Conservation (phyloP, 2,113 vertebrate species). For the Cacatua alba region DNA sequence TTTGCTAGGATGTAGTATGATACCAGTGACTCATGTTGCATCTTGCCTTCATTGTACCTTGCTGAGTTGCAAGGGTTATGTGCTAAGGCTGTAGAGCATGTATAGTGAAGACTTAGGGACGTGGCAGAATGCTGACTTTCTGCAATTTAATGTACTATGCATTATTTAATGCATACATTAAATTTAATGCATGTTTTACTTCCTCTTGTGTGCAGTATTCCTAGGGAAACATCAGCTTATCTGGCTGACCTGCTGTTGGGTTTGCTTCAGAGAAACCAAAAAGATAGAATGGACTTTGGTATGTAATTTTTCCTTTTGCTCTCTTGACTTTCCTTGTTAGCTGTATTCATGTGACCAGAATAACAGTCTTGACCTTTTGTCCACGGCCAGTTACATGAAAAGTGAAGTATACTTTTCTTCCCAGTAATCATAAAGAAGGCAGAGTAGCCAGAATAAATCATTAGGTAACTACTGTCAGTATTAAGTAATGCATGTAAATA, state of each 20-base stretch:
- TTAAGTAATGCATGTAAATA: background rate
- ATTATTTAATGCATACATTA: background rate
- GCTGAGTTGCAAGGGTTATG: background rate
- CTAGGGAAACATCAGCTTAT: slow-evolving; percentile 91
- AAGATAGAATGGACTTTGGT: slow-evolving; percentile 97
- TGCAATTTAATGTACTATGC: background rate
- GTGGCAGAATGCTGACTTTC: background rate
- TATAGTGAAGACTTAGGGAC: background rate
- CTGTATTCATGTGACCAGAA: background rate
- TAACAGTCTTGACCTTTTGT: slow-evolving; percentile 14
- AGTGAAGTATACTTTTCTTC: background rate
- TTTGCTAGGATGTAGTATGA: background rate
- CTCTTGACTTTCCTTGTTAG: background rate
- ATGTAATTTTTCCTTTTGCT: slow-evolving; percentile 53
- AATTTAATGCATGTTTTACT: slow-evolving; percentile 1
- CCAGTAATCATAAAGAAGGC: background rate
- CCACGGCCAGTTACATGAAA: background rate
- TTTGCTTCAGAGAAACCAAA: slow-evolving; percentile 95
- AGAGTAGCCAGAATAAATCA: background rate
- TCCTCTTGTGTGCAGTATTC: slow-evolving; percentile 80
- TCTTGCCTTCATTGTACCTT: background rate
- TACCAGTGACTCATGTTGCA: background rate
- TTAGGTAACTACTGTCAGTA: background rate
- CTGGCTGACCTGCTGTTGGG: slow-evolving; percentile 87
- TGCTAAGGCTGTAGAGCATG: background rate